Base-by-base conservation (phyloP, 1,140 invertebrate genomes). In the Neoseiulus cucumeris region DNA sequence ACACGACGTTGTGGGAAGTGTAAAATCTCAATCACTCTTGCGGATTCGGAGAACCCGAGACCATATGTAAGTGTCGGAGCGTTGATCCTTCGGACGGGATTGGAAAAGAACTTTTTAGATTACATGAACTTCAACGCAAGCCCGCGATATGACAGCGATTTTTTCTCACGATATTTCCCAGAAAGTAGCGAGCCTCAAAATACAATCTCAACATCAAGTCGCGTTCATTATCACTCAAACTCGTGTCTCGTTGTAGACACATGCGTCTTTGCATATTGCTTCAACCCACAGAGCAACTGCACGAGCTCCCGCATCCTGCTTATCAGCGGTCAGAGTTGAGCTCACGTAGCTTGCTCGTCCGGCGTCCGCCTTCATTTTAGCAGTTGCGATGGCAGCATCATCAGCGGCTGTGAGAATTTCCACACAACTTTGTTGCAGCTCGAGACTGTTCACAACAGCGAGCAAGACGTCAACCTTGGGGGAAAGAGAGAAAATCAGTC, bases 311-410 rank as follows among this genome's bases (percentile, higher is more conserved):
- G 78, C 74, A 69, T 79, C 78, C 12, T 75, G 72, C 29, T 72
- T 66, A 14, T 65, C 72, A 64, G 75, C 68, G 12, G 69, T 67
- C 12, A 59, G 51, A 14, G 72, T 70, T 66, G 25, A 51, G 74
- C 64, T 76, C 0, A 78, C 76, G 69, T 79, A 79, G 67, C 76
- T 76, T 9, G 78, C 77, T 22, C 78, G 65, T 0, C 78, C 78
- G 42, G 75, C 77, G 69, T 73, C 78, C 0, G 83, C 81, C 67
- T 73, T 73, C 81, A 84, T 82, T 45, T 71, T 64, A 66, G 78
- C 78, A 2, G 83, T 85, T 6, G 70, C 70, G 68, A 79, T 70
- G 33, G 81, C 80, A 69, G 14, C 42, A 51, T 22, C 18, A 18
- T 7, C 76, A 77, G 51, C 74, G 18, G 64, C 64, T 45, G 25